Evolutionary conservation across 2,888 invertebrate species (phyloP).

Genomic region (Pediacus dermestoides): DNA sequence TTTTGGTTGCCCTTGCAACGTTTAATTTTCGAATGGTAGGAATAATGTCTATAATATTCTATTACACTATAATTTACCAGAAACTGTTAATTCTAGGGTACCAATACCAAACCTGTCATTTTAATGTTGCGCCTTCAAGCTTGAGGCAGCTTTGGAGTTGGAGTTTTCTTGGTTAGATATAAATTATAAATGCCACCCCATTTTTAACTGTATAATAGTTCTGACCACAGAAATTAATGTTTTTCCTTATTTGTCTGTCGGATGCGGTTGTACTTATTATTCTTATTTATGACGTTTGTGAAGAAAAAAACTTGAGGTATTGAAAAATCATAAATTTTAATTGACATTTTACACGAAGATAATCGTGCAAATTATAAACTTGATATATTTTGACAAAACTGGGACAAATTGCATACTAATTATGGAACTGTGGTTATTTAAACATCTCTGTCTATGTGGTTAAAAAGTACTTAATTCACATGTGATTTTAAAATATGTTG

Average conservation of each 20-base stretch:
- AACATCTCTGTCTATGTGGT: too few species aligned
- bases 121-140: slow-evolving; percentile 1
- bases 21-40: slow-evolving; percentile 27
- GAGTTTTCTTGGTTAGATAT: too few species aligned
- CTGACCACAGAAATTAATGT: slow-evolving; percentile 21
- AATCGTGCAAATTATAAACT: too few species aligned
- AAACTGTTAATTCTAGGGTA: slow-evolving; percentile 29
- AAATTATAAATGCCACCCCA: too few species aligned
- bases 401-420: slow-evolving; percentile 24
- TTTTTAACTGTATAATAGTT: too few species aligned
- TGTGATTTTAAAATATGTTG: too few species aligned
- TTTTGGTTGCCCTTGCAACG: slow-evolving; percentile 23
- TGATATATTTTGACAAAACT: too few species aligned
- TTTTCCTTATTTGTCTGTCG: slow-evolving; percentile 28
- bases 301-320: too few species aligned
- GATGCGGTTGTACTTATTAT: slow-evolving; percentile 26
- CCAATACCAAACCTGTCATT: slow-evolving; percentile 29
- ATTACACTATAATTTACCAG: slow-evolving; percentile 30
- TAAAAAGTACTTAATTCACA: too few species aligned
- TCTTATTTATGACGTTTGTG: slow-evolving; percentile 28
- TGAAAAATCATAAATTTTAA: too few species aligned
- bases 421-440: slow-evolving; percentile 20
- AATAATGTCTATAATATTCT: slow-evolving; percentile 24
- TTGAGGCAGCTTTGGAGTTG: too few species aligned
- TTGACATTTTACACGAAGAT: too few species aligned